These are phyloP conservation scores for Campopleginae sp. DNA, from an alignment of 2,888 invertebrate genomes.

Conservation along the genomic window DNA sequence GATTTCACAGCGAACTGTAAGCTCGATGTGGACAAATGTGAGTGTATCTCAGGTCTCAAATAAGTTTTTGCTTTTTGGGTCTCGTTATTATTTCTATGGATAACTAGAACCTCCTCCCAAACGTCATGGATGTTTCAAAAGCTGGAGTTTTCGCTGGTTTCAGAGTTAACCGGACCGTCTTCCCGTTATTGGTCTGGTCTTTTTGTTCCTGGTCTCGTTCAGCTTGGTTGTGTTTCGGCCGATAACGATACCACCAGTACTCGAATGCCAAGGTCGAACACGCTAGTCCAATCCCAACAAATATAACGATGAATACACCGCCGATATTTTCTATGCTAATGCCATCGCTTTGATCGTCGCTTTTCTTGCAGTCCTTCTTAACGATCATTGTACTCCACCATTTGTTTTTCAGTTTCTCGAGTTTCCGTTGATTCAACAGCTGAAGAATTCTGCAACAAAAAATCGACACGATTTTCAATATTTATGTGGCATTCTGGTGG, in stretches of 20 bases:
- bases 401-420: conserved; percentile 96
- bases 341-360: conserved; percentile 97
- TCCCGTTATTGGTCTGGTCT: conserved; percentile 60
- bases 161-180: conserved; percentile 77
- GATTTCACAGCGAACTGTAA: neutral
- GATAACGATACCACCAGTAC: conserved; percentile 96
- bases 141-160: conserved; percentile 78
- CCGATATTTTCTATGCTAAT: conserved; percentile 99
- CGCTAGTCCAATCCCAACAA: conserved; percentile 96
- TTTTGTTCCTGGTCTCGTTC: conserved; percentile 56
- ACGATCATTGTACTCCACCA: conserved; percentile 98
- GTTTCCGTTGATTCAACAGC: conserved; percentile 94
- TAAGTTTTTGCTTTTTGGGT: neutral
- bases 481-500: conserved; percentile 1
- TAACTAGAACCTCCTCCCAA: conserved; percentile 65
- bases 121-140: conserved; percentile 69
- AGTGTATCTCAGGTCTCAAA: neutral
- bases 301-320: conserved; percentile 98
- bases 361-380: conserved; percentile 91
- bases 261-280: conserved; percentile 96
- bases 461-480: conserved; percentile 27
- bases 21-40: neutral
- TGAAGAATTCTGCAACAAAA: conserved; percentile 90
- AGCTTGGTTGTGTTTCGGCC: conserved; percentile 85
- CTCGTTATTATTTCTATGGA: neutral